phyloP scores from a whole-genome alignment of 2,888 invertebrate species.

The Calameuta filiformis region DNA sequence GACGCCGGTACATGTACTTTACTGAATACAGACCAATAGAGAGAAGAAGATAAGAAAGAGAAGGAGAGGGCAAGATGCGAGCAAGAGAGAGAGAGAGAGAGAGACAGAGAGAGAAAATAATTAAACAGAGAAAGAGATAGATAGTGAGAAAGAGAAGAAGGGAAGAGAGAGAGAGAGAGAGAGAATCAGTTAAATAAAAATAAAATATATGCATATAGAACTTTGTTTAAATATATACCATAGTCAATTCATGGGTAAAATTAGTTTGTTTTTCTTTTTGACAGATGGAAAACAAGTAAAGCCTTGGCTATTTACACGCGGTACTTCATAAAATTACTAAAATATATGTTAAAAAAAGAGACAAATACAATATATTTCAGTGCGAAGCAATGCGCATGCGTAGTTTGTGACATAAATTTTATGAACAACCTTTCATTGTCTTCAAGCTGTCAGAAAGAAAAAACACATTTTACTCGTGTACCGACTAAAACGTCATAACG shows the following conservation, averaged over 20 bases:
- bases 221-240: no score
- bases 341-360: conserved; percentile 31
- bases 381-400: no score
- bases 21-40: conserved; percentile 13
- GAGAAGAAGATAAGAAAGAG: conserved; percentile 2
- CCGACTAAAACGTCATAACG: no score
- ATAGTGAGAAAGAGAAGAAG: conserved; percentile 16
- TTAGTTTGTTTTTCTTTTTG: conserved; percentile 25
- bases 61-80: conserved; percentile 10
- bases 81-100: conserved; percentile 4
- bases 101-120: conserved; percentile 3
- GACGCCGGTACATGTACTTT: neutral
- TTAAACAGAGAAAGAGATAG: conserved; percentile 11
- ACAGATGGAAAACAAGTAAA: no score
- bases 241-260: conserved; percentile 33
- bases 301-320: no score
- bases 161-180: conserved; percentile 15
- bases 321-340: conserved; percentile 35
- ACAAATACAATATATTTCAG: no score
- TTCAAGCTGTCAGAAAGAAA: no score
- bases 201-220: conserved; percentile 44
- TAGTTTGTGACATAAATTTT: no score
- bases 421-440: no score
- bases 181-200: conserved; percentile 50
- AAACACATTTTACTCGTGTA: no score